A percentile compares a stretch with the other conserved stretches of the same genome.
Conservation (phyloP, 2,888 invertebrate genomes). For the Thymelicus lineola region DNA sequence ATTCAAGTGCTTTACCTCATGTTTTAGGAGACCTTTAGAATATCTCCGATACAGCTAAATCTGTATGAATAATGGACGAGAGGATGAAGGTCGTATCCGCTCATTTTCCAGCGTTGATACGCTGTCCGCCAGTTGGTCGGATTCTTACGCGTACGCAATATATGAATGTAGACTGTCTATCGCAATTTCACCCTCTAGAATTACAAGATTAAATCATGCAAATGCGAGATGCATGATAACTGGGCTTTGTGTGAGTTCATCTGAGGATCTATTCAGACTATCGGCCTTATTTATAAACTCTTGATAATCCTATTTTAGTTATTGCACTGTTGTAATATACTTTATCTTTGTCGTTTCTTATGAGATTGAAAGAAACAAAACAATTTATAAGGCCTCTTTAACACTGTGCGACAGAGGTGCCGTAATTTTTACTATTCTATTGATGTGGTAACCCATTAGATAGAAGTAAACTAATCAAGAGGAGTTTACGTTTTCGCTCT, state of each 20-base stretch:
- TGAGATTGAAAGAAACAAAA: too few species aligned
- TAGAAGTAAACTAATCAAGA: too few species aligned
- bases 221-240: slow-evolving; percentile 2
- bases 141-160: slow-evolving; percentile 9
- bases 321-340: too few species aligned
- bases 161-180: slow-evolving; percentile 1
- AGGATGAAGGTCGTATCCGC: slow-evolving; percentile 1
- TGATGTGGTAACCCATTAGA: too few species aligned
- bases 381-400: too few species aligned
- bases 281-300: too few species aligned
- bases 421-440: too few species aligned
- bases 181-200: slow-evolving; percentile 8
- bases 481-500: too few species aligned
- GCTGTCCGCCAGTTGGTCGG: neutral
- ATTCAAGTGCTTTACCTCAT: neutral
- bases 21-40: neutral
- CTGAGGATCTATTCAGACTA: neutral
- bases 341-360: too few species aligned
- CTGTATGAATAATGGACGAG: slow-evolving; percentile 23
- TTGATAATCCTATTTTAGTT: too few species aligned
- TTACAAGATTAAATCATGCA: slow-evolving; percentile 1
- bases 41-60: slow-evolving; percentile 18
- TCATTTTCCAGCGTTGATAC: neutral
- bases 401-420: too few species aligned
- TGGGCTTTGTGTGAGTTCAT: neutral